Base-by-base conservation (phyloP, 2,888 invertebrate species). In the Selenia dentaria region DNA sequence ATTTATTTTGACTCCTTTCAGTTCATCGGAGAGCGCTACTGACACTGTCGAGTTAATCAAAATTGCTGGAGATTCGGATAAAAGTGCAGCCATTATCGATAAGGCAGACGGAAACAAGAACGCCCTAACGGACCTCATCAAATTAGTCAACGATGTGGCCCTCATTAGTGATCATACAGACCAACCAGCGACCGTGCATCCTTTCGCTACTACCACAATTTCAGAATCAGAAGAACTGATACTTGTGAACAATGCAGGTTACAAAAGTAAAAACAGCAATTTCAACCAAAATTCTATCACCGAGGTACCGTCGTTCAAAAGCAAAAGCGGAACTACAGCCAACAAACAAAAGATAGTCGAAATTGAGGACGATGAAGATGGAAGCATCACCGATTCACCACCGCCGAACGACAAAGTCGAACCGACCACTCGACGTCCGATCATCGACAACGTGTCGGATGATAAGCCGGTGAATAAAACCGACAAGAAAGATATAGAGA, bases 261-360 rank as follows among this genome's bases (percentile, higher is more conserved):
- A 90, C 51, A 90, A 89, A 43, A 89, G 89, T 38, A 89, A 89
- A 68, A 88, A 89, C 46, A 89, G 70, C 38, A 88, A 87, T 38
- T 78, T 79, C 59, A 89, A 89, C 50, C 64, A 81, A 5, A 90
- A 90, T 43, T 88, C 88, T 0, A 89, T 90, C 9, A 89, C 89
- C 0, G 89, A 90, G 58, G 56, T 80, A 24, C 83, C 87, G 1
- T 53, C 87, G 3, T 54, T 71, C 0, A 89, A 89, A 59, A 78
- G 51, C 43, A 89, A 85, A 63, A 70, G 68, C 40, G 57, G 62
- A 16, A 52, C 54, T 20, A 40, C 70, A 5, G 51, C 57, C 1
- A 76, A 53, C 33, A 86, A 86, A 51, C 80, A 79, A 33, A 83
- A 76, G 50, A 59, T 81, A 0, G 67, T 84, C 0, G 89, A 90